A percentile compares a stretch with the other conserved stretches of the same genome.
Evolutionary conservation across 2,113 vertebrate genomes (phyloP).

Genomic region (Nansenia antarctica): DNA sequence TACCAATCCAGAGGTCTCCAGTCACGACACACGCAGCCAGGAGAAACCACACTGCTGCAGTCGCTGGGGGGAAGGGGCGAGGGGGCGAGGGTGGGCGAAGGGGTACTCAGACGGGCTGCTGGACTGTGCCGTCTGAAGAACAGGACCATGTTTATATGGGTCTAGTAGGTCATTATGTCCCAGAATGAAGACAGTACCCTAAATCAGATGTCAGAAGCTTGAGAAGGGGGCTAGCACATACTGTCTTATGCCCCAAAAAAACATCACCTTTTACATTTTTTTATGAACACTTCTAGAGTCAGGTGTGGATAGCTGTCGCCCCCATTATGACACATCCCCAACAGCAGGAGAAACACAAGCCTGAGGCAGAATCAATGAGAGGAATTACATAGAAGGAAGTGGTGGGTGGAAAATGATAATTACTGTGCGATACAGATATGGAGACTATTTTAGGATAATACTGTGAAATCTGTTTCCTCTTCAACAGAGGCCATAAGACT

Average conservation of each 20-base stretch:
- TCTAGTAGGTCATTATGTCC: background rate
- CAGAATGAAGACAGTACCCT: background rate
- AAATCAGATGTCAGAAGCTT: background rate
- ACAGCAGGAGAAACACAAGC: constrained; percentile 14
- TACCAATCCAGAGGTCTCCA: too few species aligned
- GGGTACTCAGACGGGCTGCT: constrained; percentile 68
- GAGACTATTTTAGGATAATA: background rate
- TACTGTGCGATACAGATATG: background rate
- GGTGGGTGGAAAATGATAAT: background rate
- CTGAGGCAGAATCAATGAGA: background rate
- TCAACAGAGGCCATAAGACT: background rate
- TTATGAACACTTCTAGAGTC: background rate
- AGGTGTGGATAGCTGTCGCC: too few species aligned
- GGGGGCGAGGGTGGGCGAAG: too few species aligned
- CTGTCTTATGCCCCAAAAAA: background rate
- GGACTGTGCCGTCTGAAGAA: constrained; percentile 29
- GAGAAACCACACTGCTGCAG: too few species aligned
- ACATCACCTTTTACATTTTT: background rate
- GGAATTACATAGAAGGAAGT: background rate
- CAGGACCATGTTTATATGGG: background rate
- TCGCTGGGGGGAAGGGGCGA: constrained; percentile 12
- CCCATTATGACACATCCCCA: background rate
- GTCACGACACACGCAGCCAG: too few species aligned
- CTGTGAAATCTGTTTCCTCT: background rate
- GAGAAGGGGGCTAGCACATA: too few species aligned